Evolutionary conservation across 2,888 invertebrate genomes (phyloP), one percentile per base, ranked within the genome.

Genomic region (Pimpla rufipes): DNA sequence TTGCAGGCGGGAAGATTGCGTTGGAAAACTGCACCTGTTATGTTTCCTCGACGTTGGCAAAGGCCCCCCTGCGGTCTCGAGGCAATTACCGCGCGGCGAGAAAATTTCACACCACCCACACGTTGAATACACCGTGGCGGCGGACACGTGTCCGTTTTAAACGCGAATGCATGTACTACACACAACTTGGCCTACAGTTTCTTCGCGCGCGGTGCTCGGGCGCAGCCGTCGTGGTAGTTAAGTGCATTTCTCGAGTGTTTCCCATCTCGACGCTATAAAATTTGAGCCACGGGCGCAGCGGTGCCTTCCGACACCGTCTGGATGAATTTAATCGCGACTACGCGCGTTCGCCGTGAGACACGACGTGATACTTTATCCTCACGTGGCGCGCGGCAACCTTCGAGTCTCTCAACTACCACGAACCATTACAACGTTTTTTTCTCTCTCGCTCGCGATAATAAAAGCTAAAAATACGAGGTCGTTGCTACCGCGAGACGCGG

Each of bases 211-310:
- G 37, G 16, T 7, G 59, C 37, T 37, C 5, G 5, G 37, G 2
- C 18, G 16, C 7, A 37, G 59, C 59, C 35, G 37, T 59, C 71
- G 50, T 64, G 29, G 47, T 57, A 62, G 75, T 79, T 68, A 77
- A 83, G 76, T 83, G 79, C 79, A 83, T 83, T 83, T 73, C 79
- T 83, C 76, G 59, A 83, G 83, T 76, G 83, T 71, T 75, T 62
- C 71, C 37, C 29, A 42, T 67, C 70, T 64, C 57, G 42, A 42
- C 64, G 67, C 71, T 42, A 62, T 59, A 73, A 79, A 79, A 83
- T 83, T 83, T 79, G 59, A 77, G 52, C 50, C 68, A 62, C 76
- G 71, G 66, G 66, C 35, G 40, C 18, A 23, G 23, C 45, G 66
- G 62, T 57, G 64, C 64, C 66, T 45, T 21, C 70, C 18, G 70